A percentile compares a stretch with the other conserved stretches of the same genome.
Evolutionary conservation across 2,797 vertebrate genomes (phyloP).

Genomic region (Peromyscus melanophrys): DNA sequence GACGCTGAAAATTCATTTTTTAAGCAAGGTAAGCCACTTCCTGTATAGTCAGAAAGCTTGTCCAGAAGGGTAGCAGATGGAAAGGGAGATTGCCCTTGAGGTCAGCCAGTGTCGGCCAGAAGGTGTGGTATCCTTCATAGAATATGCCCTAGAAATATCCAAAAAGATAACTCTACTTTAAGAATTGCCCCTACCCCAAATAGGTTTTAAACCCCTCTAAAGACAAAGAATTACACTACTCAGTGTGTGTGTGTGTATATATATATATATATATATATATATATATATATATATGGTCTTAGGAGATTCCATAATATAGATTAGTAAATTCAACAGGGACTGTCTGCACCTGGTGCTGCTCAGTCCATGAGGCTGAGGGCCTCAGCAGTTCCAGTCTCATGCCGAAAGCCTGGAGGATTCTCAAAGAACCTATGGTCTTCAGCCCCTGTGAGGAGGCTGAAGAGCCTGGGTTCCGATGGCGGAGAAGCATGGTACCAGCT

Average conservation of each 20-base stretch:
- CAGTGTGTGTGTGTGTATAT: too few relatives aligned
- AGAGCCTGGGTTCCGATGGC: too few relatives aligned
- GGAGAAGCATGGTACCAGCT: too few relatives aligned
- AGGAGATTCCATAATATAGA: not conserved
- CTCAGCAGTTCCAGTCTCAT: not conserved
- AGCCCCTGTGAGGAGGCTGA: not conserved
- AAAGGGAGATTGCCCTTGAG: not conserved
- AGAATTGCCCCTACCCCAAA: not conserved
- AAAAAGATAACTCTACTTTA: not conserved
- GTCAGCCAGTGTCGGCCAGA: accelerated
- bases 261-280: not conserved
- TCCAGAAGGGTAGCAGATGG: not conserved
- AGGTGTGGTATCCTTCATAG: not conserved
- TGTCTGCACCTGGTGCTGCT: not conserved
- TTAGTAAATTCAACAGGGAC: not conserved
- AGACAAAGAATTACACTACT: not conserved
- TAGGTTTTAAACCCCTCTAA: not conserved
- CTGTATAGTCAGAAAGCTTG: not conserved
- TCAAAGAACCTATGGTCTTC: not conserved
- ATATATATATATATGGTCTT: too few relatives aligned
- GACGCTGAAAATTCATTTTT: not conserved
- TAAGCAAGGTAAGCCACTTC: not conserved
- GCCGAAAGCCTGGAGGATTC: not conserved
- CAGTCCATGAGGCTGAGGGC: not conserved
- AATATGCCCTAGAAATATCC: not conserved